phyloP scores from a whole-genome alignment of 2,113 vertebrate genomes.

The Grus americana region DNA sequence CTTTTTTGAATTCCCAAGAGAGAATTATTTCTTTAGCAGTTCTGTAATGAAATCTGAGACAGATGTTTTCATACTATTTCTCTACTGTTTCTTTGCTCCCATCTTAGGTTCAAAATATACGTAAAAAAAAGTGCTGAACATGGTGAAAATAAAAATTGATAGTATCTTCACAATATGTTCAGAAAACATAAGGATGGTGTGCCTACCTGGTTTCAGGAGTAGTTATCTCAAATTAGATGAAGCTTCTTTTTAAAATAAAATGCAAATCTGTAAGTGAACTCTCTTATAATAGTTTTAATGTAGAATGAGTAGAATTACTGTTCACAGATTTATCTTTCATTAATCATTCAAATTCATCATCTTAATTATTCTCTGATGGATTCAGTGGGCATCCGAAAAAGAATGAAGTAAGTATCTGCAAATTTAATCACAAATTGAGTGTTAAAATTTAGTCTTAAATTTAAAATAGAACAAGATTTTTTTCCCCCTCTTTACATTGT shows the following conservation, averaged over 20 bases:
- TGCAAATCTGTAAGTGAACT: not conserved
- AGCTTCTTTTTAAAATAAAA: not conserved
- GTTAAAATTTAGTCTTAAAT: not conserved
- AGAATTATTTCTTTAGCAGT: not conserved
- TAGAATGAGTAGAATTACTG: not conserved
- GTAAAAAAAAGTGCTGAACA: not conserved
- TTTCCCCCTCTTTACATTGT: not conserved
- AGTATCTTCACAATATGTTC: not conserved
- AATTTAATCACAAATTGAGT: not conserved
- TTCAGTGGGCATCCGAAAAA: not conserved
- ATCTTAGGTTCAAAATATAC: not conserved
- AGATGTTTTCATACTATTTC: not conserved
- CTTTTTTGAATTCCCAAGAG: not conserved
- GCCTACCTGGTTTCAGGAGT: not conserved
- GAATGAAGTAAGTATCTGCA: not conserved
- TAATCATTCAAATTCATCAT: not conserved
- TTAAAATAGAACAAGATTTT: not conserved
- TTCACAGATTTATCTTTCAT: not conserved
- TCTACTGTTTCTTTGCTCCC: not conserved
- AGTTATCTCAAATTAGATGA: not conserved
- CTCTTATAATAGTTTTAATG: not conserved
- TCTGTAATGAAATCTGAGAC: not conserved
- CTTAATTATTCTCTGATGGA: not conserved
- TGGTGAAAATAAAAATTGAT: not conserved
- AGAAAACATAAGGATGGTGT: not conserved